Evolutionary conservation across 2,888 invertebrate genomes (phyloP).

Genomic region (Aporophyla lueneburgensis): DNA sequence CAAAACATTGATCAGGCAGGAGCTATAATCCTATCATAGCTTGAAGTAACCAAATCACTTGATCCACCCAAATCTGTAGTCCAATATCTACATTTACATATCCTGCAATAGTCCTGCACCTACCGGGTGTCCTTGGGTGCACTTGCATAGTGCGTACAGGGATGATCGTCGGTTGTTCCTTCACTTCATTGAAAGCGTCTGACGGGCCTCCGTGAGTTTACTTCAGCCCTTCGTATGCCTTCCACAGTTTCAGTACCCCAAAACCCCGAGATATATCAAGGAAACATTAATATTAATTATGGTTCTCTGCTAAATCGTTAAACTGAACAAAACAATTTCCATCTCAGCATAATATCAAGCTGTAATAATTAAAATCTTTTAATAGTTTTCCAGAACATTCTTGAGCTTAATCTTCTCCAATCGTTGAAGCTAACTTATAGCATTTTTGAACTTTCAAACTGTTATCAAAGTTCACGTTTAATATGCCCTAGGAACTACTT

Average conservation of each 20-base stretch:
- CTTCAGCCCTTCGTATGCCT: no score
- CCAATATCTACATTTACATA: no score
- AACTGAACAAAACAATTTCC: conserved; percentile 5
- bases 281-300: no score
- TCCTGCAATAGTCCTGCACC: no score
- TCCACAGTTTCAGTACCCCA: no score
- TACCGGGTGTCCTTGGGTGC: no score
- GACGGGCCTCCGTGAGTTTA: no score
- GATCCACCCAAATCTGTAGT: neutral
- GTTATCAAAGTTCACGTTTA: conserved; percentile 63
- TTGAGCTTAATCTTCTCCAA: conserved; percentile 49
- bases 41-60: neutral
- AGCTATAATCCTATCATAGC: neutral
- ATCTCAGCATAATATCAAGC: conserved; percentile 13
- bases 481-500: conserved; percentile 65
- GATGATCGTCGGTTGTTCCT: no score
- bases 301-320: neutral
- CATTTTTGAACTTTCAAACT: conserved; percentile 54
- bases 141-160: no score
- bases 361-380: no score
- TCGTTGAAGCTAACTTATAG: conserved; percentile 56
- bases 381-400: conserved; percentile 46
- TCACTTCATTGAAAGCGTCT: no score
- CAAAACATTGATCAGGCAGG: neutral
- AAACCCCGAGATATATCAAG: neutral